Evolutionary conservation across 37 sponge, comb jelly and placozoan species (phyloP), one percentile per base, ranked within the genome.

Genomic region (Ianthella basta): DNA sequence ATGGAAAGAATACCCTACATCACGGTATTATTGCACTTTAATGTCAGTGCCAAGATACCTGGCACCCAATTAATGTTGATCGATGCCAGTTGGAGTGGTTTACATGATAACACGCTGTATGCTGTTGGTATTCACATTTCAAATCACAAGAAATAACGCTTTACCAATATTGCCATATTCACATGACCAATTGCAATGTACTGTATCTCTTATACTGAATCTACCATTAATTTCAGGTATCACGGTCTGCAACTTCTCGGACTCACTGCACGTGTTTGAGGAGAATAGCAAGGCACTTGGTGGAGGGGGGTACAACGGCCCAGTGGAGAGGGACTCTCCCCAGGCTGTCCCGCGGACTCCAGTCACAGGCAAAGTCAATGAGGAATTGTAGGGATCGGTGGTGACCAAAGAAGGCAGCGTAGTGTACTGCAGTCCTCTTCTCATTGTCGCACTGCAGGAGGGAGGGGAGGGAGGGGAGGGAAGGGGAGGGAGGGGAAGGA

Each of bases 381-480:
- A 97, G 84, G 59, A 89, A 91, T 84, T 97, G 88, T 41, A 97
- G 87, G 29, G 97, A 56, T 30, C 86, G 81, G 33, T 87, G 80
- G 33, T 88, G 84, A 37, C 95, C 95, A 92, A 91, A 97, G 83
- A 92, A 92, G 20, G 97, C 92, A 40, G 95, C 97, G 86, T 97
- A 97, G 87, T 97, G 97, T 0, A 94, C 89, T 4, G 97, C 95
- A 18, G 97, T 94, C 56, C 92, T 82, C 12, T 92, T 92, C 27
- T 91, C 80, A 50, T 81, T 16, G 64, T 97, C 97, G 40, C 39
- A 69, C 92, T 95, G 25, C 78, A 75, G 4, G 32, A 35, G 13
- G 56, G n/a, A 55, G 12, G 19, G 20, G 16, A 19, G 53, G 64
- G 10, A 5, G 24, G 64, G 14, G 4, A 12, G 64, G 14, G 10